Percentiles rank a stretch among this genome's conserved stretches.
These are phyloP conservation scores for Lasioglossum villosulum DNA, from an alignment of 2,888 invertebrate species.

Conservation along the genomic window DNA sequence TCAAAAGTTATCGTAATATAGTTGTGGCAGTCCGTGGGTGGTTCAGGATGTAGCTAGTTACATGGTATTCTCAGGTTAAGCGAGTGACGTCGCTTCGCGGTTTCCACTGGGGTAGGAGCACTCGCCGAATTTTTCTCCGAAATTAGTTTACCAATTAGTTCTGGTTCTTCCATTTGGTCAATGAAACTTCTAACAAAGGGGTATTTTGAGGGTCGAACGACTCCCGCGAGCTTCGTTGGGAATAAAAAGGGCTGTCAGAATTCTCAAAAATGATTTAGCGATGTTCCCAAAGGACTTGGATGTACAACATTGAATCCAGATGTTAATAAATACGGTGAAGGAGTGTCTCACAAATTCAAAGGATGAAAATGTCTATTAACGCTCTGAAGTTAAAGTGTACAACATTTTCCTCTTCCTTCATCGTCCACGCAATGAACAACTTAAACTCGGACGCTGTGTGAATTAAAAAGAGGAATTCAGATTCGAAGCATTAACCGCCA, in stretches of 20 bases:
- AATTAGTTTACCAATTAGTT: background rate
- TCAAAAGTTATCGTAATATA: conserved; percentile 2
- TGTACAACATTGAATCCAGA: background rate
- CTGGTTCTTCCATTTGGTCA: background rate
- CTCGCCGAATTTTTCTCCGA: background rate
- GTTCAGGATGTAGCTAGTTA: conserved; percentile 1
- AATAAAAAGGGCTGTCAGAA: background rate
- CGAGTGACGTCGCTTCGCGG: background rate
- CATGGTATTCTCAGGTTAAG: background rate
- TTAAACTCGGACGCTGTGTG: background rate
- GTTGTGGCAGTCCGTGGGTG: background rate
- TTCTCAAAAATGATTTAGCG: no score
- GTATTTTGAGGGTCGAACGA: background rate
- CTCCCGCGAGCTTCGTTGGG: background rate
- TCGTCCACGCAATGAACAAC: background rate
- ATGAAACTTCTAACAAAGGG: background rate
- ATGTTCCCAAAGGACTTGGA: background rate
- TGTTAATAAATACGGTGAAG: background rate
- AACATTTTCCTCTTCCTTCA: background rate
- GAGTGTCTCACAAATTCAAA: background rate
- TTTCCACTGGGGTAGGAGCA: background rate
- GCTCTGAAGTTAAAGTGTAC: background rate
- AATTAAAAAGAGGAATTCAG: background rate
- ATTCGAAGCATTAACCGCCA: background rate
- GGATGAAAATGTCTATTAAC: background rate